Evolutionary conservation across 2,888 invertebrate genomes (phyloP).

Genomic region (Cistogaster globosa): DNA sequence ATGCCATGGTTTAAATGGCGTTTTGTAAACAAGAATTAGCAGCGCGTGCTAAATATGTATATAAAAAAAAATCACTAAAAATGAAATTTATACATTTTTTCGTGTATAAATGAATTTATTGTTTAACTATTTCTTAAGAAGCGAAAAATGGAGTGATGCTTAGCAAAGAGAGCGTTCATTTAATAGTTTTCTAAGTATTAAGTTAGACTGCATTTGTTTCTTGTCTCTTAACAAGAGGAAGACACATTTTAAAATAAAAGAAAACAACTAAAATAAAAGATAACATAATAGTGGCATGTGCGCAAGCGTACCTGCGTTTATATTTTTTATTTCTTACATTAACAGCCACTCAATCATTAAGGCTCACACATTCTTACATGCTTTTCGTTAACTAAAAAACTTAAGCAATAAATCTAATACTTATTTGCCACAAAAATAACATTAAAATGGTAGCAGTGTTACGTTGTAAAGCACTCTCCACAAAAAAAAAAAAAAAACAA

Average conservation of each 20-base stretch:
- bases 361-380: slow-evolving; percentile 37
- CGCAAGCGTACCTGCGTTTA: slow-evolving; percentile 68
- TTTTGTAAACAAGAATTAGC: slow-evolving; percentile 73
- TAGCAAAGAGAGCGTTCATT: not conserved
- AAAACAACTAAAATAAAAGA: slow-evolving; percentile 18
- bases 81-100: slow-evolving; percentile 62
- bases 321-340: slow-evolving; percentile 27
- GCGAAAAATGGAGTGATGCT: not conserved
- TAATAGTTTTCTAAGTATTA: slow-evolving; percentile 37
- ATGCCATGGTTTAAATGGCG: slow-evolving; percentile 71
- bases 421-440: slow-evolving; percentile 64
- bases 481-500: not conserved
- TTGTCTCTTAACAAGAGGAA: slow-evolving; percentile 47
- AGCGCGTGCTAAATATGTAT: slow-evolving; percentile 70
- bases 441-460: slow-evolving; percentile 66
- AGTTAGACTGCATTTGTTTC: slow-evolving; percentile 58
- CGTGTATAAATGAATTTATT: slow-evolving; percentile 51
- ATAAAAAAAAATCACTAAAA: slow-evolving; percentile 31
- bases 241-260: not conserved
- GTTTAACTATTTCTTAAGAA: slow-evolving; percentile 18
- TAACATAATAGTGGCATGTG: slow-evolving; percentile 72
- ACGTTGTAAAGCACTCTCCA: slow-evolving; percentile 45
- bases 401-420: slow-evolving; percentile 69
- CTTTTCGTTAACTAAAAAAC: slow-evolving; percentile 5
- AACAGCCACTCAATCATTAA: slow-evolving; percentile 37